Evolutionary conservation across 2,797 vertebrate genomes (phyloP).

Genomic region (Cottoperca gobio): DNA sequence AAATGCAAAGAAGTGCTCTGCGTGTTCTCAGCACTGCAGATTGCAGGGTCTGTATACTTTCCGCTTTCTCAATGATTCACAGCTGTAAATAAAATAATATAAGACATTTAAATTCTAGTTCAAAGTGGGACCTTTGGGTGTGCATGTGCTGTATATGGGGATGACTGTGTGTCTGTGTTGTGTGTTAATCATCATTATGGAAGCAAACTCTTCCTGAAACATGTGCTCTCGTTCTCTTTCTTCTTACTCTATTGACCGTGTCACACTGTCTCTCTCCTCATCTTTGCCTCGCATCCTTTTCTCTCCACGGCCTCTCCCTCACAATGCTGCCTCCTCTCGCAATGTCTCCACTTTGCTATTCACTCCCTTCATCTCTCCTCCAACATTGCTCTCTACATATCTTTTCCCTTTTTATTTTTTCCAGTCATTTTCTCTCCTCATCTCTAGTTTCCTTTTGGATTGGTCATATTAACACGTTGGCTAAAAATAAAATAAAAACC

Average conservation of each 20-base stretch:
- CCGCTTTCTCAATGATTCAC: slow-evolving; percentile 16
- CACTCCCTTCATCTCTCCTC: slow-evolving; percentile 44
- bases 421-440: neutral
- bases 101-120: slow-evolving; percentile 19
- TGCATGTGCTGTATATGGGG: neutral
- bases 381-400: slow-evolving; percentile 21
- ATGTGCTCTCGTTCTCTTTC: slow-evolving; percentile 18
- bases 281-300: slow-evolving; percentile 26
- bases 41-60: neutral
- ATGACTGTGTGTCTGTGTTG: neutral
- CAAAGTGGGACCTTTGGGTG: neutral
- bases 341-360: slow-evolving; percentile 39
- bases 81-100: slow-evolving; percentile 27
- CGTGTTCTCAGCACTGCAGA: slow-evolving; percentile 29
- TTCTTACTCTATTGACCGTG: slow-evolving; percentile 27
- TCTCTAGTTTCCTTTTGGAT: slow-evolving; percentile 13
- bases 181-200: slow-evolving; percentile 45
- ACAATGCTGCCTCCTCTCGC: slow-evolving; percentile 24
- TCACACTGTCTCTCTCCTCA: slow-evolving; percentile 20
- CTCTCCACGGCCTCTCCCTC: slow-evolving; percentile 24
- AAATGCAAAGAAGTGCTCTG: slow-evolving; percentile 47
- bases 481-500: slow-evolving; percentile 20
- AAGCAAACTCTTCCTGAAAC: slow-evolving; percentile 27
- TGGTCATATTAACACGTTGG: slow-evolving; percentile 59
- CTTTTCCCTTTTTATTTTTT: neutral